A percentile compares a stretch with the other conserved stretches of the same genome.
Conservation (phyloP, 2,797 vertebrate genomes). For the Gymnoscopelus braueri region DNA sequence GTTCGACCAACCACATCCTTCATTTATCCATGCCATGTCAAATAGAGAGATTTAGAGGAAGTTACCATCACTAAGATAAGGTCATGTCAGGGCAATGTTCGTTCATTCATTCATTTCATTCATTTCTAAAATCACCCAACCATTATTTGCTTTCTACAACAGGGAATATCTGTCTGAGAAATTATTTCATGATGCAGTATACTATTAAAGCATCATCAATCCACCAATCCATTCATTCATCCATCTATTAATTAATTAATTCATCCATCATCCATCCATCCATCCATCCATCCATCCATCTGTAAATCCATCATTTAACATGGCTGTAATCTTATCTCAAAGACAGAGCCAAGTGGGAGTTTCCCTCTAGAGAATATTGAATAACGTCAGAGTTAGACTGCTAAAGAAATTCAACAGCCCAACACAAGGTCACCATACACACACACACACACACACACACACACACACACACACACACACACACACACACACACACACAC, state of each 20-base stretch:
- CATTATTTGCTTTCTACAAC: not conserved
- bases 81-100: not conserved
- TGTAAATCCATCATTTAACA: not conserved
- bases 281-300: conserved; percentile 1
- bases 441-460: conserved; percentile 4
- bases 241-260: not conserved
- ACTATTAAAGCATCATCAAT: conserved; percentile 2
- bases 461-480: not conserved
- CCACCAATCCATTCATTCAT: conserved; percentile 1
- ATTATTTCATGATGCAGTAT: not conserved
- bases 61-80: not conserved
- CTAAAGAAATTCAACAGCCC: conserved; percentile 14
- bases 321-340: conserved; percentile 32
- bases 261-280: conserved; percentile 1
- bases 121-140: not conserved
- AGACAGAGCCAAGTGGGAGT: conserved; percentile 34
- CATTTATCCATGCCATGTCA: conserved; percentile 3
- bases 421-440: conserved; percentile 39
- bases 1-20: not conserved
- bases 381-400: conserved; percentile 48
- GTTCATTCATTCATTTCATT: not conserved
- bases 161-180: not conserved
- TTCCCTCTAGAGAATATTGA: conserved; percentile 46
- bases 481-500: not conserved
- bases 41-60: not conserved